These are phyloP conservation scores for Zele albiditarsus DNA, from an alignment of 2,888 invertebrate genomes.

Conservation along the genomic window DNA sequence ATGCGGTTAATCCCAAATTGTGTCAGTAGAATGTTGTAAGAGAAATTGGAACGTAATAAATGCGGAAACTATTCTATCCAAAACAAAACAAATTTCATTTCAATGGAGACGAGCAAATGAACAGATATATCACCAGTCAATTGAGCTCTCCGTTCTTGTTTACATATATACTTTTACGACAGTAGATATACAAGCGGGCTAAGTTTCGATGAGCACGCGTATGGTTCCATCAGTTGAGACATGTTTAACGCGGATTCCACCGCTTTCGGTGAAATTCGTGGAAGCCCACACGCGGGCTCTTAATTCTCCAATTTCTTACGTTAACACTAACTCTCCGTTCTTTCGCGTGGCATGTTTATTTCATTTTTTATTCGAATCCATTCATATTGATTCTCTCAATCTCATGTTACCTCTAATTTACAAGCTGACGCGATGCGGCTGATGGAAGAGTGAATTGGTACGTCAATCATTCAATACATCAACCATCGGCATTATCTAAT, in stretches of 20 bases:
- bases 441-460: too few species aligned
- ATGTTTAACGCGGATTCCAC: conserved; percentile 52
- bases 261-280: conserved; percentile 46
- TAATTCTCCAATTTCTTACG: conserved; percentile 25
- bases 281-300: conserved; percentile 20
- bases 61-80: too few species aligned
- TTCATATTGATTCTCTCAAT: conserved; percentile 48
- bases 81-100: too few species aligned
- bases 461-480: too few species aligned
- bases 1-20: too few species aligned
- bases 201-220: conserved; percentile 52
- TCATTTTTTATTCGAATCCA: conserved; percentile 61
- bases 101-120: too few species aligned
- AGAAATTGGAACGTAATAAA: too few species aligned
- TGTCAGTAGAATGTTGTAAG: too few species aligned
- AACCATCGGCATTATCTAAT: neutral
- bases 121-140: conserved; percentile 15
- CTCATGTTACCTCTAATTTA: conserved; percentile 67
- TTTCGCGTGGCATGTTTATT: conserved; percentile 64
- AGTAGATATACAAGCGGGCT: neutral
- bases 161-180: conserved; percentile 56
- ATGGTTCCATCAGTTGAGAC: conserved; percentile 54
- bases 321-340: conserved; percentile 20
- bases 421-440: conserved; percentile 49
- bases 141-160: neutral